phyloP scores from a whole-genome alignment of 1,140 invertebrate species.

The Cryptotermes secundus region DNA sequence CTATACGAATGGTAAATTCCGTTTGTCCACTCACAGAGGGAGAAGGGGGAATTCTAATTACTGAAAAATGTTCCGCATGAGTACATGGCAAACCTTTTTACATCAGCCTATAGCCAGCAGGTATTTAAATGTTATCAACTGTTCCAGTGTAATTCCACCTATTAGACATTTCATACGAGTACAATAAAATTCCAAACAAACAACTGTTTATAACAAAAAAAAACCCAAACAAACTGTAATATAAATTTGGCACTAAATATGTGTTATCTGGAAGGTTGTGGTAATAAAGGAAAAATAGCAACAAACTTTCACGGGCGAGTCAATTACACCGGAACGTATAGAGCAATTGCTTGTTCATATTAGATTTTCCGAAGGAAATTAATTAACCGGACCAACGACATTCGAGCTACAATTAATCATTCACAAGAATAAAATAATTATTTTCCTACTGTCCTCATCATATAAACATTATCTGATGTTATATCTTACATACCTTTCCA shows the following conservation, averaged over 20 bases:
- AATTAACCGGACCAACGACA: neutral
- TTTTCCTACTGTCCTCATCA: neutral
- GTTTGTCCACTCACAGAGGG: neutral
- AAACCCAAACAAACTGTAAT: neutral
- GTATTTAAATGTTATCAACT: conserved; percentile 18
- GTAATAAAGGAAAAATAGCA: neutral
- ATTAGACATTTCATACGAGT: neutral
- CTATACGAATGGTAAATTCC: conserved; percentile 5
- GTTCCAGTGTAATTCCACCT: conserved; percentile 1
- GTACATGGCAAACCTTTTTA: conserved; percentile 17
- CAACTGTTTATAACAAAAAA: conserved; percentile 9
- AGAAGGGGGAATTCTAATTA: neutral
- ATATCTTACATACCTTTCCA: neutral
- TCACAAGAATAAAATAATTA: neutral
- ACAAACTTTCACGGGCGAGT: neutral
- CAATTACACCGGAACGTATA: neutral
- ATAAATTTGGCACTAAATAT: conserved; percentile 3
- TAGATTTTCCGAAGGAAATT: conserved; percentile 13
- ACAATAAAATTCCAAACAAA: conserved; percentile 12
- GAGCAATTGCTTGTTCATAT: conserved; percentile 13
- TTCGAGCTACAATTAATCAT: neutral
- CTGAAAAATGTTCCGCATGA: conserved; percentile 9
- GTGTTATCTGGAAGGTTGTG: neutral
- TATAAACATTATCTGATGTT: neutral
- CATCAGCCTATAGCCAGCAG: neutral